Evolutionary conservation across 2,113 vertebrate genomes (phyloP).

Genomic region (Austrofundulus limnaeus): DNA sequence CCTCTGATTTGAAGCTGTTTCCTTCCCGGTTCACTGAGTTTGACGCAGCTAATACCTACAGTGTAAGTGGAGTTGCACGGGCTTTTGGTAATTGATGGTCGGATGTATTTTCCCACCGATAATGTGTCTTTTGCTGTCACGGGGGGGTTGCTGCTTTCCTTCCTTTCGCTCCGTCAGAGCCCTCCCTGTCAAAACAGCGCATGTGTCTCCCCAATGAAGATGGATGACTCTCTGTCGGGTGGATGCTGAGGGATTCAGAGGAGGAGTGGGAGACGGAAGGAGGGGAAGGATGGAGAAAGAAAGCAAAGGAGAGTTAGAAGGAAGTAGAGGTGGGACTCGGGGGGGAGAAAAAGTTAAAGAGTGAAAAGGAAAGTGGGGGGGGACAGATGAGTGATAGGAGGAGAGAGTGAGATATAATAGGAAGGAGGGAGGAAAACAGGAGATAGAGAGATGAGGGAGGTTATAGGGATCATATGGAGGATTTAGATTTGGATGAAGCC

Average conservation of each 20-base stretch:
- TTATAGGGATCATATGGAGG: constrained; percentile 35
- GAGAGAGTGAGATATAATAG: constrained; percentile 17
- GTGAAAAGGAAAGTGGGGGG: constrained; percentile 7
- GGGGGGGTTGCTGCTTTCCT: constrained; percentile 71
- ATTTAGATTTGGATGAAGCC: constrained; percentile 27
- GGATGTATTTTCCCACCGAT: constrained; percentile 73
- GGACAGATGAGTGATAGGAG: constrained; percentile 26
- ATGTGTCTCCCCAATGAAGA: constrained; percentile 78
- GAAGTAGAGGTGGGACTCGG: constrained; percentile 19
- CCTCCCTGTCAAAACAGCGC: constrained; percentile 80
- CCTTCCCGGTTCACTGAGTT: constrained; percentile 31
- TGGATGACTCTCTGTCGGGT: constrained; percentile 69
- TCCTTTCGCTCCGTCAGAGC: constrained; percentile 71
- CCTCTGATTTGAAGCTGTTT: too few relatives aligned
- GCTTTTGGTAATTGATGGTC: constrained; percentile 64
- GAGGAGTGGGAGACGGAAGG: constrained; percentile 24
- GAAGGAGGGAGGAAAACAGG: constrained; percentile 16
- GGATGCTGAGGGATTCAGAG: constrained; percentile 54
- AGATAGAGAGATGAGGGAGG: constrained; percentile 47
- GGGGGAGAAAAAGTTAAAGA: constrained; percentile 29
- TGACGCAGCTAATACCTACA: constrained; percentile 38
- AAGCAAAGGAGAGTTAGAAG: constrained; percentile 31
- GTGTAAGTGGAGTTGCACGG: constrained; percentile 40
- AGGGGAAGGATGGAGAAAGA: constrained; percentile 34
- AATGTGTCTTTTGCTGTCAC: constrained; percentile 71